phyloP scores from a whole-genome alignment of 2,797 vertebrate species.

The Prionace glauca region DNA sequence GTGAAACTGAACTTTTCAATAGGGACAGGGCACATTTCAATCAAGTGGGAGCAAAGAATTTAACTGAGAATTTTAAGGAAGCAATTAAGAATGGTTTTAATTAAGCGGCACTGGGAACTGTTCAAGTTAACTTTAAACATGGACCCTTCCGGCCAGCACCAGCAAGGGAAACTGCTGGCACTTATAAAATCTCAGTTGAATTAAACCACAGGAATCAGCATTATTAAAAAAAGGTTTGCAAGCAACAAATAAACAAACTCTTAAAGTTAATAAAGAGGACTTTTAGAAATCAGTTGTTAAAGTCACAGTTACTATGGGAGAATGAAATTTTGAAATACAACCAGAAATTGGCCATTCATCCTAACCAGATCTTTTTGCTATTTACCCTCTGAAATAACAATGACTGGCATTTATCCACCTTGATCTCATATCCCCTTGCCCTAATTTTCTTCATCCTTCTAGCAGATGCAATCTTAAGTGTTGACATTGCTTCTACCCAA shows the following conservation, averaged over 20 bases:
- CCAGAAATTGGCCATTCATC: neutral
- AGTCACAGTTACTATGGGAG: neutral
- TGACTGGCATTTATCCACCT: neutral
- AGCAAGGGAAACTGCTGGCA: neutral
- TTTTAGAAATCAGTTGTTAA: neutral
- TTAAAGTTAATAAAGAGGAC: neutral
- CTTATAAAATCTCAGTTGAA: neutral
- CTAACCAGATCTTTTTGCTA: neutral
- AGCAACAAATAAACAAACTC: neutral
- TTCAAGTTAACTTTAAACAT: neutral
- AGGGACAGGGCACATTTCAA: neutral
- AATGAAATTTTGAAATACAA: neutral
- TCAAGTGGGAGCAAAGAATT: neutral
- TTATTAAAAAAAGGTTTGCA: neutral
- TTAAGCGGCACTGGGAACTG: neutral
- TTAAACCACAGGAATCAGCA: neutral
- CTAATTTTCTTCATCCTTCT: neutral
- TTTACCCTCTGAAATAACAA: neutral
- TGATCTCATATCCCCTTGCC: neutral
- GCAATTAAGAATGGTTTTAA: neutral
- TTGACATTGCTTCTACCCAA: neutral
- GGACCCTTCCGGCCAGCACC: neutral
- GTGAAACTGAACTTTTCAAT: neutral
- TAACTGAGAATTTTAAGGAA: neutral
- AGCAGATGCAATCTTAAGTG: neutral